Evolutionary conservation across 2,113 vertebrate genomes (phyloP).

Genomic region (Eleginops maclovinus): DNA sequence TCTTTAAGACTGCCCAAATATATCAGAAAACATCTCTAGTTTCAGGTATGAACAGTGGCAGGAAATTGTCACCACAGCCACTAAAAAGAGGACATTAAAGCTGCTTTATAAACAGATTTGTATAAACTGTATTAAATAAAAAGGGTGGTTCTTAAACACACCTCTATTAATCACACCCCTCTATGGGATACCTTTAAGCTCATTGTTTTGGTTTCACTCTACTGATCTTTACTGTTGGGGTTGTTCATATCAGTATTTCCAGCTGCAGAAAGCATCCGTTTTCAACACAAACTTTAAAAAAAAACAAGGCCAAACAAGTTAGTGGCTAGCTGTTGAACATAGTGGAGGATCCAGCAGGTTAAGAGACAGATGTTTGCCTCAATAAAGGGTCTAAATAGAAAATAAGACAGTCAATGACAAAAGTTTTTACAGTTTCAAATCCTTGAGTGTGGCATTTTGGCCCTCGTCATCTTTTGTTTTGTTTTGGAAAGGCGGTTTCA

Average conservation of each 20-base stretch:
- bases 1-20: constrained; percentile 15
- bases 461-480: too few species aligned
- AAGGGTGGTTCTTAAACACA: background rate
- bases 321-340: background rate
- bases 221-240: too few species aligned
- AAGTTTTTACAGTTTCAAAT: too few species aligned
- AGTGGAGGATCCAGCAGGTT: background rate
- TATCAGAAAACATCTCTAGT: background rate
- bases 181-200: background rate
- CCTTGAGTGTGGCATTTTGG: too few species aligned
- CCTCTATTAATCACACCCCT: background rate
- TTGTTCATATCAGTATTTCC: background rate
- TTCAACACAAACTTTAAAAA: too few species aligned
- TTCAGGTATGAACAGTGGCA: constrained; percentile 15
- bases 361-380: background rate
- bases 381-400: background rate
- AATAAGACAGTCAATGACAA: too few species aligned
- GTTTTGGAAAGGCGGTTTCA: too few species aligned
- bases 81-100: background rate
- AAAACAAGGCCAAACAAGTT: background rate
- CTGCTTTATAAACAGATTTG: background rate
- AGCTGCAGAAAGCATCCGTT: background rate
- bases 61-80: background rate
- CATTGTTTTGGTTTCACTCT: background rate
- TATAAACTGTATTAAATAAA: background rate